Evolutionary conservation across 2,113 vertebrate genomes (phyloP), one percentile per base, ranked within the genome.

Genomic region (Saiga tatarica): DNA sequence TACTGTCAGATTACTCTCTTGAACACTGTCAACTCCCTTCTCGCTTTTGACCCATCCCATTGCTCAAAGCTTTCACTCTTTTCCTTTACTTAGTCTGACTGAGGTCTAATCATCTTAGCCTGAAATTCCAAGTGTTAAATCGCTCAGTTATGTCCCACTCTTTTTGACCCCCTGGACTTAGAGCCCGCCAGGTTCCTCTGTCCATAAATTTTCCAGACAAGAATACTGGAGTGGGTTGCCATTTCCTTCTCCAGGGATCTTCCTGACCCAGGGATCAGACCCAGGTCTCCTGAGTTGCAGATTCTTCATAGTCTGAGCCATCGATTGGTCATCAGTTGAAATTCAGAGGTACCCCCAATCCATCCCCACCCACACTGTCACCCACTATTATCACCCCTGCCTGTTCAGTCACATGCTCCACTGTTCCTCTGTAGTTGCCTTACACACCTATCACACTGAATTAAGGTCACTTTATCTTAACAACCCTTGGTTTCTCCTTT

Each of bases 31-130:
- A 89, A 50, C 33, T 64, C 33, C 17, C 39, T 78, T 57, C 30
- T 55, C 28, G 2, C 9, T 57, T 13, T 59, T 42, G 36, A 26
- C 21, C 28, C 1, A 26, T 26, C 50, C n/a, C 21, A 45, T 92
- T 64, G 33, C 59, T 82, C 76, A 94, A 86, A 92, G 10, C 25
- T 78, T 92, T 50, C 47, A 64, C 28, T 81, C 52, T 96, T 89
- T 74, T 14, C 36, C 12, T 76, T 76, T 76, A 76, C 36, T 39
- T 76, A 39, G 71, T 74, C 71, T 42, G 10, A 74, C 67, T 23
- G 36, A 42, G 71, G 71, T 76, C 71, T 42, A 76, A 76, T 76
- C 71, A 42, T 76, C 36, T 74, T 39, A 74, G 36, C 36, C 36
- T 25, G n/a, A 74, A 74, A 74, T 74, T 74, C 67, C n/a, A 74